Evolutionary conservation across 2,888 invertebrate species (phyloP).

Genomic region (Lypha dubia): DNA sequence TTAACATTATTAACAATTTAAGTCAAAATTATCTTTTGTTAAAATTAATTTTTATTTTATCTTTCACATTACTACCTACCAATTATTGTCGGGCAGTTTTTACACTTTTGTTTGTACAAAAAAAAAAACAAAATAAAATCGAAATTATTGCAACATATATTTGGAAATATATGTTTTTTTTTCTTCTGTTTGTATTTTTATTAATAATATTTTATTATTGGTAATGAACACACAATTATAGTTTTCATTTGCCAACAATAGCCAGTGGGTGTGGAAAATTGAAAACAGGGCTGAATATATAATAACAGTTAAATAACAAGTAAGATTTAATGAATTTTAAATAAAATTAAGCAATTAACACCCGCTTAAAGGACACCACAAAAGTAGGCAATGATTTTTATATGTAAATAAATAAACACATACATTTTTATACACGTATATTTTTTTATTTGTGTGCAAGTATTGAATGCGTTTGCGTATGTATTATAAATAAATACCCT

Average conservation of each 20-base stretch:
- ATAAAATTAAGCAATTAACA: slow-evolving; percentile 71
- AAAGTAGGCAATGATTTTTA: slow-evolving; percentile 54
- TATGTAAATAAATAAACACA: no score
- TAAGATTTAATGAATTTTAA: slow-evolving; percentile 69
- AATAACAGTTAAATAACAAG: slow-evolving; percentile 41
- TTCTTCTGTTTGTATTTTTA: no score
- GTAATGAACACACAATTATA: slow-evolving; percentile 45
- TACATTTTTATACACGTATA: no score
- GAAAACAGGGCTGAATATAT: background rate
- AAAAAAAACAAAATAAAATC: no score
- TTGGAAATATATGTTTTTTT: slow-evolving; percentile 20
- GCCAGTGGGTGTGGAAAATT: slow-evolving; percentile 22
- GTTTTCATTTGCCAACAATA: slow-evolving; percentile 44
- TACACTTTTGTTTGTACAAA: slow-evolving; percentile 14
- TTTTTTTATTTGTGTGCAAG: background rate
- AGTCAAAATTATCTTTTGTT: slow-evolving; percentile 45
- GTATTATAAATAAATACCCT: background rate
- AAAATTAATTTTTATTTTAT: slow-evolving; percentile 50
- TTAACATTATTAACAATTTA: slow-evolving; percentile 55
- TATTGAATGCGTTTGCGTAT: background rate
- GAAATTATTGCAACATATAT: slow-evolving; percentile 15
- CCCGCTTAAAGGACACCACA: slow-evolving; percentile 60
- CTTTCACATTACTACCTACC: slow-evolving; percentile 36
- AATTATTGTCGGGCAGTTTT: slow-evolving; percentile 33
- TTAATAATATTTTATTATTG: slow-evolving; percentile 44